Base-by-base conservation (phyloP, 2,797 vertebrate species). In the Mastacembelus armatus region DNA sequence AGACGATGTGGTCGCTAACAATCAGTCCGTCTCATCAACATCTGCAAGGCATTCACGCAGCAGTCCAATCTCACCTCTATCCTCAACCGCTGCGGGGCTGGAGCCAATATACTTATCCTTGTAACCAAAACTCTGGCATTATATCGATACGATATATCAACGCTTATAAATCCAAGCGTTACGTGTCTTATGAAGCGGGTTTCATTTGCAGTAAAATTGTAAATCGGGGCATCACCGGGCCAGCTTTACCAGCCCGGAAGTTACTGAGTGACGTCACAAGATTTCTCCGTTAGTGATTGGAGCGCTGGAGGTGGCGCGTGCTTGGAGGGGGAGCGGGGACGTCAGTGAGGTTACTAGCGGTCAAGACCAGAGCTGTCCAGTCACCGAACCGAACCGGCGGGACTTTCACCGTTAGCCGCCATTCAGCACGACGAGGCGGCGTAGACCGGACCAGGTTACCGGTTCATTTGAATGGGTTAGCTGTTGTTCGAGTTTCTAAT, bases 241-340 rank as follows among this genome's bases (percentile, higher is more conserved):
- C 77, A 85, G 49, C 22, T 44, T 33, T 57, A 24, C 62, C 69
- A 86, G 85, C 71, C 92, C 91, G 94, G 94, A 94, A 93, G 91
- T 81, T 40, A 63, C 18, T 18, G 16, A 3, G 11, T 77, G 87
- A 88, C 90, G 92, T 92, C 79, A 73, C 47, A 56, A 15, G n/a
- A 19, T 22, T 80, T 78, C 85, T 76, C 51, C 2, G 19, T 36
- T 74, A 54, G 80, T 71, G 88, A 96, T 97, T 97, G 96, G 96
- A 62, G 78, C 47, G 54, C 22, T 30, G 52, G 56, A 84, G 93
- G 95, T 97, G 96, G 96, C 94, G 96, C 95, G 95, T 94, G 94
- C 83, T 85, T 71, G 79, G 85, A n/a, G n/a, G n/a, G 85, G 78
- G 70, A 68, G 67, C 72, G 35, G 80, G 86, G 78, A 93, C 85